Percentiles rank a stretch among this genome's conserved stretches.
These are phyloP conservation scores for Bombus sibiricus DNA, from an alignment of 1,140 invertebrate species.

Conservation along the genomic window DNA sequence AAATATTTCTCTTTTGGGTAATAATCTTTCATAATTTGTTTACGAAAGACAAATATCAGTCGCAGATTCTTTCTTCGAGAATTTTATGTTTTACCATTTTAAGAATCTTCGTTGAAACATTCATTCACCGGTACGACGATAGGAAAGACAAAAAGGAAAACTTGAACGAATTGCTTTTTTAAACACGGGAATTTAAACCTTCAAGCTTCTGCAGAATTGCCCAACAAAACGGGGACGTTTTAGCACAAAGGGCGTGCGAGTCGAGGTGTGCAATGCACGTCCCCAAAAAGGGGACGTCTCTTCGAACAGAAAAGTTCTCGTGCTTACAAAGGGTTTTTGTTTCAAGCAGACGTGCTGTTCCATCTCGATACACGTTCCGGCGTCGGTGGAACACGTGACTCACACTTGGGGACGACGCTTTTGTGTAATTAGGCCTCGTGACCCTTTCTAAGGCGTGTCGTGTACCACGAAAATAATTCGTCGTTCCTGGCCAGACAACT, in stretches of 20 bases:
- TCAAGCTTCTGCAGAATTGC: neutral
- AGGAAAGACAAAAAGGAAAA: neutral
- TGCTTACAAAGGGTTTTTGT: slow-evolving; percentile 1
- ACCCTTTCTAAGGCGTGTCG: neutral
- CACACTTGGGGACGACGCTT: slow-evolving; percentile 10
- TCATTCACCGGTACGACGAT: too few relatives aligned
- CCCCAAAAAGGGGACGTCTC: neutral
- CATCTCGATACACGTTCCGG: neutral
- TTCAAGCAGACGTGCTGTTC: slow-evolving; percentile 13
- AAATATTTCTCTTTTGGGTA: neutral
- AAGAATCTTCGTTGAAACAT: neutral
- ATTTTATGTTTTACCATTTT: neutral
- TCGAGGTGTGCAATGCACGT: neutral
- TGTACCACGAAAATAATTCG: slow-evolving; percentile 13
- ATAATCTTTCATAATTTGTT: too few relatives aligned
- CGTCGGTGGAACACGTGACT: slow-evolving; percentile 20
- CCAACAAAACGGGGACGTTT: neutral
- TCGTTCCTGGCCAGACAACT: neutral
- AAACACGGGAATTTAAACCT: neutral
- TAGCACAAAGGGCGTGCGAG: neutral
- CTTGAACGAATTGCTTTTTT: neutral
- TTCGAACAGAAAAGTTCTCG: neutral
- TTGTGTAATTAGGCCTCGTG: slow-evolving; percentile 16
- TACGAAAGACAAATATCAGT: neutral
- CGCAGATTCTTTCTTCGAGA: neutral